Conservation (phyloP, 2,888 invertebrate genomes). For the Drosophila maculinotata region DNA sequence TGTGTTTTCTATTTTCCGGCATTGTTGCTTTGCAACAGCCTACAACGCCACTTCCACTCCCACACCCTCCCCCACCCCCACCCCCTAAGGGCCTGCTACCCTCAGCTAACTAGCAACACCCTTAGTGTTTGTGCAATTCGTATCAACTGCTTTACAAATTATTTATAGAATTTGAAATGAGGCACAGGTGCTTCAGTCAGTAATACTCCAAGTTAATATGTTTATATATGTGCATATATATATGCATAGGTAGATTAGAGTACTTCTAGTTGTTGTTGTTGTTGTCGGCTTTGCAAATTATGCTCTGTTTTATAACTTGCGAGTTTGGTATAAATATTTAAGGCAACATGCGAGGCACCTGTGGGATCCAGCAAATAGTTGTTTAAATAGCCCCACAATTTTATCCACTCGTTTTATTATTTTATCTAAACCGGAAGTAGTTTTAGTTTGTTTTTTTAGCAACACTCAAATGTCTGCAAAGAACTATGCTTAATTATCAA, state of each 20-base stretch:
- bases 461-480: not conserved
- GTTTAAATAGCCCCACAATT: not conserved
- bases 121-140: slow-evolving; percentile 47
- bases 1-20: slow-evolving; percentile 65
- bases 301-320: slow-evolving; percentile 69
- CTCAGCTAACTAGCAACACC: not conserved
- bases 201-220: not conserved
- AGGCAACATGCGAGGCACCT: slow-evolving; percentile 55
- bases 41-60: not conserved
- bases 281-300: slow-evolving; percentile 53
- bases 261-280: no score
- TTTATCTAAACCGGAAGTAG: slow-evolving; percentile 1
- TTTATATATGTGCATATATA: slow-evolving; percentile 22
- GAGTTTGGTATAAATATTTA: slow-evolving; percentile 65
- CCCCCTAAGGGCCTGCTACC: not conserved
- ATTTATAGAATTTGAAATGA: slow-evolving; percentile 79
- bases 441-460: not conserved
- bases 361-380: slow-evolving; percentile 51
- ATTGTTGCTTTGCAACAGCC: slow-evolving; percentile 22
- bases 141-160: slow-evolving; percentile 76
- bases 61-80: not conserved
- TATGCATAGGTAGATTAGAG: slow-evolving; percentile 25
- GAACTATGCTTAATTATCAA: not conserved
- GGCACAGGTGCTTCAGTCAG: slow-evolving; percentile 37
- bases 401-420: not conserved